Evolutionary conservation across 2,888 invertebrate genomes (phyloP).

Genomic region (Tineola bisselliella): DNA sequence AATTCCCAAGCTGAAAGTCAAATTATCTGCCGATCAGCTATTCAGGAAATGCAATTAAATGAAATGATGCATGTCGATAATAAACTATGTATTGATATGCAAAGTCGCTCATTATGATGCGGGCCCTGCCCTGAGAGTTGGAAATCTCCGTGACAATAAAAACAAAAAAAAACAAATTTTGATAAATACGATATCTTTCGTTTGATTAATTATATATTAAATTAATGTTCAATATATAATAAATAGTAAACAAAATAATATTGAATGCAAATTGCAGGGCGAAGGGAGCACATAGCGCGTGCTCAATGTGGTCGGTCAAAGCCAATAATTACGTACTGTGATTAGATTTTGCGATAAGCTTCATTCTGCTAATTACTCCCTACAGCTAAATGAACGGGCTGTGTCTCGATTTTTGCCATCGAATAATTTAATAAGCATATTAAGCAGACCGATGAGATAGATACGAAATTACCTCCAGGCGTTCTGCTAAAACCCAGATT

Average conservation of each 20-base stretch:
- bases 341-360: slow-evolving; percentile 59
- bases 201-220: background rate
- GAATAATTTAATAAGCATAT: slow-evolving; percentile 64
- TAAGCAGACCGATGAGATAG: slow-evolving; percentile 61
- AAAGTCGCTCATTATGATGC: slow-evolving; percentile 51
- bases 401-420: slow-evolving; percentile 54
- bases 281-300: background rate
- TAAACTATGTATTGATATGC: slow-evolving; percentile 62
- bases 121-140: slow-evolving; percentile 30
- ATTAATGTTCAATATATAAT: background rate
- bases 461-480: slow-evolving; percentile 36
- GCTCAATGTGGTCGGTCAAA: slow-evolving; percentile 33
- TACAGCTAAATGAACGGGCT: slow-evolving; percentile 56
- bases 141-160: background rate
- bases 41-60: slow-evolving; percentile 61
- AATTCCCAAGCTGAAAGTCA: slow-evolving; percentile 22
- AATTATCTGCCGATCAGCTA: slow-evolving; percentile 31
- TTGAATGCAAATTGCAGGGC: background rate
- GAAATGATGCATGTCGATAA: slow-evolving; percentile 64
- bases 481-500: slow-evolving; percentile 38
- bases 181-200: background rate
- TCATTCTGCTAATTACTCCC: slow-evolving; percentile 66
- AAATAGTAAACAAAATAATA: background rate
- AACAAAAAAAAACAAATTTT: background rate
- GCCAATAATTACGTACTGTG: slow-evolving; percentile 59